Evolutionary conservation across 2,797 vertebrate species (phyloP).

Genomic region (Ctenopoma kingsleyae): DNA sequence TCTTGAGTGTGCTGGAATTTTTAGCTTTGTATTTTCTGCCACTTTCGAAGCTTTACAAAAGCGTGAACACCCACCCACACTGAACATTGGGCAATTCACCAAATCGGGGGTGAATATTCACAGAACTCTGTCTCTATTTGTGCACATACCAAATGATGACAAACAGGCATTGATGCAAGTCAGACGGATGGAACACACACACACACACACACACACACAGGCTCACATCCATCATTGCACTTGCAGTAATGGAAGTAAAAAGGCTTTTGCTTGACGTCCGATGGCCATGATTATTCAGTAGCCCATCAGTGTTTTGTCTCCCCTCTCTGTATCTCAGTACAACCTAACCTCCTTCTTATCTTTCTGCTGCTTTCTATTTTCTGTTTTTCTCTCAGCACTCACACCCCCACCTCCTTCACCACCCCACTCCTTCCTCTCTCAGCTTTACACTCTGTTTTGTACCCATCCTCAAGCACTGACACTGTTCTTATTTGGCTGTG

Average conservation of each 20-base stretch:
- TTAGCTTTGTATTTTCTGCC: too few species aligned
- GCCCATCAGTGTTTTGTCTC: constrained; percentile 16
- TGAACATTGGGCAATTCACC: neutral
- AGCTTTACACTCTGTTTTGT: neutral
- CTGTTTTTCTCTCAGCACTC: neutral
- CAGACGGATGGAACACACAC: neutral
- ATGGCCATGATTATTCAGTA: constrained; percentile 36
- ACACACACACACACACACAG: neutral
- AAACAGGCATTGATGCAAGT: constrained; percentile 12
- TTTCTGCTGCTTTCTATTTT: neutral
- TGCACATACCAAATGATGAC: constrained; percentile 6
- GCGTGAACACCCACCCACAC: too few species aligned
- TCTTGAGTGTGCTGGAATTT: too few species aligned
- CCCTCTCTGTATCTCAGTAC: neutral
- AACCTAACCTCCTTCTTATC: constrained; percentile 1
- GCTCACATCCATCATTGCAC: constrained; percentile 38
- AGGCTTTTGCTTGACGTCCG: constrained; percentile 26
- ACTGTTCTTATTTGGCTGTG: neutral
- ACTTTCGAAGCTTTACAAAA: too few species aligned
- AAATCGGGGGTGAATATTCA: neutral
- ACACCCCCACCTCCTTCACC: too few species aligned
- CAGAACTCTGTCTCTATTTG: neutral
- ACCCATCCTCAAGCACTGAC: neutral
- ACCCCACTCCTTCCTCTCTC: neutral
- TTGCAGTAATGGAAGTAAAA: constrained; percentile 42